These are phyloP conservation scores for Halichoerus grypus DNA, from an alignment of 2,113 vertebrate species.

Conservation along the genomic window DNA sequence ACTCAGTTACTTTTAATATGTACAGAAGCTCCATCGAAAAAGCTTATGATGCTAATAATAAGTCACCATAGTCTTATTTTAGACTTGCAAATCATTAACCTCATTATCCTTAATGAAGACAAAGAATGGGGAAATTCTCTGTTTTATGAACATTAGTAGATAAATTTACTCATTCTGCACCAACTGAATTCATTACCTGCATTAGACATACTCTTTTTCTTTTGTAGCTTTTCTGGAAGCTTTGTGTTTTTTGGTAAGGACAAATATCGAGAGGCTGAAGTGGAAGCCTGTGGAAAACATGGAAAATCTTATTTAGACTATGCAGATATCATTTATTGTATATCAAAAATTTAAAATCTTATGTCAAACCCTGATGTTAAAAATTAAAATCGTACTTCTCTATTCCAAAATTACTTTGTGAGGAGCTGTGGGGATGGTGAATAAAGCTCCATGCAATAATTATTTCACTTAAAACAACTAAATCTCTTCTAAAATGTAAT, in stretches of 20 bases:
- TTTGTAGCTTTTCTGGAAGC: constrained; percentile 88
- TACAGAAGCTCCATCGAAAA: not conserved
- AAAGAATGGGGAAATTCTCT: not conserved
- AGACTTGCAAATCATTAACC: not conserved
- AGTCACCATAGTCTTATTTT: not conserved
- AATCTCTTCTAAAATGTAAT: not conserved
- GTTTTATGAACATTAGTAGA: not conserved
- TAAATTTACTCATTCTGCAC: not conserved
- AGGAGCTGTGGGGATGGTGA: not conserved
- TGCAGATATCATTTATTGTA: not conserved
- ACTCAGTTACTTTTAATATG: not conserved
- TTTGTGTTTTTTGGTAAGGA: constrained; percentile 91
- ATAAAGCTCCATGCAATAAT: not conserved
- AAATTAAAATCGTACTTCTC: not conserved
- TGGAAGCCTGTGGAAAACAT: constrained; percentile 80
- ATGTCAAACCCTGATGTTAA: not conserved
- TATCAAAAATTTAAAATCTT: not conserved
- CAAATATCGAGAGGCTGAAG: constrained; percentile 88
- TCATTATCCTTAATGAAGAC: constrained; percentile 3
- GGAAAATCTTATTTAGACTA: not conserved
- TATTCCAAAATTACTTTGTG: not conserved
- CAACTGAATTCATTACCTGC: constrained; percentile 83
- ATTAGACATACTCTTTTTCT: constrained; percentile 86
- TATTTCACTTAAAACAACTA: not conserved
- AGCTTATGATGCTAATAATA: not conserved